A percentile compares a stretch with the other conserved stretches of the same genome.
phyloP scores from a whole-genome alignment of 1,140 invertebrate genomes.

The Vanessa atalanta region DNA sequence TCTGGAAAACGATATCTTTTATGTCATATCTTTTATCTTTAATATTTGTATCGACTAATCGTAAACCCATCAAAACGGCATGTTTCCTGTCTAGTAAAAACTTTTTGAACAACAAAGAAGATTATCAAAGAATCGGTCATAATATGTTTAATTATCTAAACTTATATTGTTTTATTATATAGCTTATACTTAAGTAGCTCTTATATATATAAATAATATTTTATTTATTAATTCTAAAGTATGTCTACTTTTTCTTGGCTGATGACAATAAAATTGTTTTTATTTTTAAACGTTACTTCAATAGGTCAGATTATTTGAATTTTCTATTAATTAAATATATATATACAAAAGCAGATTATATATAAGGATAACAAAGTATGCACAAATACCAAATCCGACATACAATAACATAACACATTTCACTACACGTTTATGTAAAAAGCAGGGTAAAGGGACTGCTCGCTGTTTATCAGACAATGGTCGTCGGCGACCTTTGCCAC shows the following conservation, averaged over 20 bases:
- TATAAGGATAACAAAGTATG: background rate
- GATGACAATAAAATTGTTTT: too few relatives aligned
- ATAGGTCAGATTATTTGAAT: too few relatives aligned
- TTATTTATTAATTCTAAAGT: too few relatives aligned
- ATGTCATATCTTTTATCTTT: conserved; percentile 31
- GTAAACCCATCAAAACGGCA: conserved; percentile 12
- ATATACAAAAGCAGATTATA: too few relatives aligned
- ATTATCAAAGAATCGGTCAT: background rate
- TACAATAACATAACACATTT: conserved; percentile 7
- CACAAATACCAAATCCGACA: conserved; percentile 1
- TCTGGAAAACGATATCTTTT: conserved; percentile 15
- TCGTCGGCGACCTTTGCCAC: conserved; percentile 55
- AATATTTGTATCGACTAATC: conserved; percentile 28
- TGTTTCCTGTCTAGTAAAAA: background rate
- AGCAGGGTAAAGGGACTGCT: conserved; percentile 18
- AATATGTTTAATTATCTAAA: background rate
- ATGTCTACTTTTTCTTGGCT: too few relatives aligned
- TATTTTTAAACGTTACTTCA: too few relatives aligned
- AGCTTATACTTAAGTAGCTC: too few relatives aligned
- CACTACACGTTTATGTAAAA: conserved; percentile 14
- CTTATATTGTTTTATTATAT: too few relatives aligned
- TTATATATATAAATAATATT: too few relatives aligned
- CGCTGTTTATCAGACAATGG: conserved; percentile 57
- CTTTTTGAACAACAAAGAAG: background rate
- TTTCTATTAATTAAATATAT: too few relatives aligned